Evolutionary conservation across 2,888 invertebrate genomes (phyloP), one percentile per base, ranked within the genome.

Genomic region (Eumerus sabulonum): DNA sequence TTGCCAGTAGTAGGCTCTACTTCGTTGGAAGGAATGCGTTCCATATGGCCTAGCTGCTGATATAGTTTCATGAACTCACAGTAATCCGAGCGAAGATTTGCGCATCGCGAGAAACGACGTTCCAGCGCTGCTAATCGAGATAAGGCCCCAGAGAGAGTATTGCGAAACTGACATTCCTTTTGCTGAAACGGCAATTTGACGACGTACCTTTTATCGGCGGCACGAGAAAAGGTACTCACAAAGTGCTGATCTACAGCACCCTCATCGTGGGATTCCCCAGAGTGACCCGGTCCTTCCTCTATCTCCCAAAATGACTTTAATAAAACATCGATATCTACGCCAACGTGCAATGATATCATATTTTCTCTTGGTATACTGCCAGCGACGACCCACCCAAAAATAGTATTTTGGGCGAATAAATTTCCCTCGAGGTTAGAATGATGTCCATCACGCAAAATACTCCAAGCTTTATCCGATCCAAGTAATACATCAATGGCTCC

Each of bases 191-290:
- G 45, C 9, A 66, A 17, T 19, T 66, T 13, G 7, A 54, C 64
- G 4, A 63, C 45, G 45, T 63, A 63, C 36, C 36, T 53, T 5
- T 48, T 42, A 27, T 66, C 64, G 40, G 48, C 54, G 12, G 48
- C 45, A 1, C 54, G 54, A 18, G 54, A 66, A 14, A 47, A 56
- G 0, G 47, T 66, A 7, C 38, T 19, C 1, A 9, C n/a, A n/a
- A 64, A 64, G 16, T 64, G 19, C 1, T 9, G n/a, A 27, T 64
- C 54, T n/a, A 14, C 54, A 13, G 35, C 0, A 9, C 17, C 35
- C 2, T 42, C 13, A 27, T 44, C 42, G 11, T 18, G 9, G 0
- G 14, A 0, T 1, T 7, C 9, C 1, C 27, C 18, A 44, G 9
- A 13, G 5, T 16, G 16, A 27, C 27, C 27, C 27, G 27, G 27